Percentiles rank a stretch among this genome's conserved stretches.
These are phyloP conservation scores for Platygyra sinensis DNA, from an alignment of 64 coral and sea anemone genomes.

Conservation along the genomic window DNA sequence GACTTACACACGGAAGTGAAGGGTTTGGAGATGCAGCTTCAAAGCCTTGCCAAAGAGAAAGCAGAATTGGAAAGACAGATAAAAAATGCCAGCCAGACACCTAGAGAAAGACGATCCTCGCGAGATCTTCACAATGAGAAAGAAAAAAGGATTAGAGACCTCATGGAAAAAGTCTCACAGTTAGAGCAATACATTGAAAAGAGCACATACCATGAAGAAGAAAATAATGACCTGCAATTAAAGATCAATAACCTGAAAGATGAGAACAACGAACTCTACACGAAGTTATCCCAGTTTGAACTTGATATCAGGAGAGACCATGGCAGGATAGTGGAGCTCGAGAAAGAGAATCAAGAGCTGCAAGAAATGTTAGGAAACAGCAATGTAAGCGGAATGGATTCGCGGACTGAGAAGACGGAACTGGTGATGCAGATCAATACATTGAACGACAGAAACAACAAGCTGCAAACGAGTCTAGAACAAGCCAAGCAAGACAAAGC, in stretches of 20 bases:
- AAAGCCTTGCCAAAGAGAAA: constrained; percentile 25
- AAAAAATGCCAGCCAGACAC: not conserved
- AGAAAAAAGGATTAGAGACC: constrained; percentile 30
- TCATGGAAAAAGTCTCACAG: constrained; percentile 30
- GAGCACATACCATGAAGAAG: not conserved
- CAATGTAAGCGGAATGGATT: not conserved
- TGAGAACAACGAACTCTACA: constrained; percentile 37
- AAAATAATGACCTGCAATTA: constrained; percentile 43
- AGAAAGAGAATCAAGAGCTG: constrained; percentile 49
- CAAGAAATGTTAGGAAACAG: constrained; percentile 24
- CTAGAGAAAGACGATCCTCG: constrained; percentile 4
- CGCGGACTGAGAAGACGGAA: not conserved
- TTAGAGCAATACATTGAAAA: constrained; percentile 15
- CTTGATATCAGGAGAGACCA: not conserved
- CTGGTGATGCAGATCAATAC: no score
- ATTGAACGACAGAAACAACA: constrained; percentile 18
- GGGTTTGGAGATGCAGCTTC: constrained; percentile 12
- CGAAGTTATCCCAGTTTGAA: constrained; percentile 38
- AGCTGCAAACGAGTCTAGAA: constrained; percentile 20
- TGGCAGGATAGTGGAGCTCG: constrained; percentile 37
- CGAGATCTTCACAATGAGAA: constrained; percentile 43
- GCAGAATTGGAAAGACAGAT: constrained; percentile 38
- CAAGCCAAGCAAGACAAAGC: constrained; percentile 35
- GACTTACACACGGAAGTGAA: constrained; percentile 9
- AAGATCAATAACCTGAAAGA: constrained; percentile 42